Evolutionary conservation across 2,888 invertebrate genomes (phyloP).

Genomic region (Biston betularia): DNA sequence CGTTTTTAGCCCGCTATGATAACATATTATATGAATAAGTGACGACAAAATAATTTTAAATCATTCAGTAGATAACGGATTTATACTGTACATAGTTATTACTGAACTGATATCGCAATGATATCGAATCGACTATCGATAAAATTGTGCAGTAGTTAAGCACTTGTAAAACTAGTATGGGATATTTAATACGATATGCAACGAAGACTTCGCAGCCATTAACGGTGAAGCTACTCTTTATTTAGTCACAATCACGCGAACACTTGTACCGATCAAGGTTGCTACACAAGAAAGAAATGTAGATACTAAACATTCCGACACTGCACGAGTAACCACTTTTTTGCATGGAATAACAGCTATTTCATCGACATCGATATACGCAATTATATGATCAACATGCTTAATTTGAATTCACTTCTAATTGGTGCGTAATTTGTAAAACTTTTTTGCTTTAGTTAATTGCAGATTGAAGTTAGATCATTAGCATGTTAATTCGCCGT

Average conservation of each 20-base stretch:
- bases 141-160: slow-evolving; percentile 38
- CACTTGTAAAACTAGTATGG: slow-evolving; percentile 60
- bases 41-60: no score
- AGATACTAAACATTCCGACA: slow-evolving; percentile 53
- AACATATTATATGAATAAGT: no score
- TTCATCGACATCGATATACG: slow-evolving; percentile 61
- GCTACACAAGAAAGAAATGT: slow-evolving; percentile 56
- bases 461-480: slow-evolving; percentile 64
- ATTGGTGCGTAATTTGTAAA: slow-evolving; percentile 60
- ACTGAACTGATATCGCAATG: no score
- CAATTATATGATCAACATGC: slow-evolving; percentile 62
- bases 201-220: slow-evolving; percentile 74
- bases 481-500: slow-evolving; percentile 60
- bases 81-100: no score
- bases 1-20: no score
- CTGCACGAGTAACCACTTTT: slow-evolving; percentile 48
- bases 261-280: slow-evolving; percentile 42
- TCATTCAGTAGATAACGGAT: no score
- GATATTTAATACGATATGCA: slow-evolving; percentile 63
- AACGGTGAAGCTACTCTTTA: slow-evolving; percentile 75
- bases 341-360: slow-evolving; percentile 56
- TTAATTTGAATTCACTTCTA: slow-evolving; percentile 62
- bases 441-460: slow-evolving; percentile 59
- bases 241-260: slow-evolving; percentile 68
- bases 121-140: slow-evolving; percentile 55